A percentile compares a stretch with the other conserved stretches of the same genome.
phyloP scores from a whole-genome alignment of 2,797 vertebrate species.

The Myotis daubentonii region DNA sequence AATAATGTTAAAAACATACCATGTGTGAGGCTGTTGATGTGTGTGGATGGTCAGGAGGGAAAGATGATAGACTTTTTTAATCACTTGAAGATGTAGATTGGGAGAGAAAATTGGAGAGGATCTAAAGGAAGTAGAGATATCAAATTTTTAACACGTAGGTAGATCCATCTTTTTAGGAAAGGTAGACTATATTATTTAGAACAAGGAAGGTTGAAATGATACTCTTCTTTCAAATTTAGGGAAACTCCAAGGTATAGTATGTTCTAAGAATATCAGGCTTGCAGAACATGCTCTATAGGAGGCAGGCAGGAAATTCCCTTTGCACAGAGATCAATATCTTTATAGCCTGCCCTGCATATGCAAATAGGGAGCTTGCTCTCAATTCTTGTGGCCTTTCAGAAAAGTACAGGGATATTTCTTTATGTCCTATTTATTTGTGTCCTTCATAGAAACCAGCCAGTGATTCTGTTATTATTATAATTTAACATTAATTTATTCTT shows the following conservation, averaged over 20 bases:
- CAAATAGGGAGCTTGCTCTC: background rate
- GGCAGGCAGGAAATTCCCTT: conserved; percentile 4
- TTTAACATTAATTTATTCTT: background rate
- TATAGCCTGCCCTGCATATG: background rate
- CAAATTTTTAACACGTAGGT: background rate
- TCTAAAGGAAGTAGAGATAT: background rate
- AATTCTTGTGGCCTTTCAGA: background rate
- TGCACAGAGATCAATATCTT: background rate
- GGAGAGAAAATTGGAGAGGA: background rate
- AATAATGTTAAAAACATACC: background rate
- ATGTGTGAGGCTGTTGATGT: background rate
- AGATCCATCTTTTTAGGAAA: background rate
- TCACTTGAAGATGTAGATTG: background rate
- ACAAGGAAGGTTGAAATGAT: background rate
- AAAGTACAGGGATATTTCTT: background rate
- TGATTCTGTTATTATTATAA: background rate
- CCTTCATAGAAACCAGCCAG: background rate
- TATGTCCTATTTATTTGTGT: background rate
- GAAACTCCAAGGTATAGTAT: background rate
- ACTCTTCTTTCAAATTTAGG: background rate
- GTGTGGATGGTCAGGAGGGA: background rate
- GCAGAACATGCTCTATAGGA: background rate
- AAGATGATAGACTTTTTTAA: background rate
- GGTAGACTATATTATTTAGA: background rate
- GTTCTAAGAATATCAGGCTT: background rate